Evolutionary conservation across 2,888 invertebrate species (phyloP).

Genomic region (Tryphoninae sp.): DNA sequence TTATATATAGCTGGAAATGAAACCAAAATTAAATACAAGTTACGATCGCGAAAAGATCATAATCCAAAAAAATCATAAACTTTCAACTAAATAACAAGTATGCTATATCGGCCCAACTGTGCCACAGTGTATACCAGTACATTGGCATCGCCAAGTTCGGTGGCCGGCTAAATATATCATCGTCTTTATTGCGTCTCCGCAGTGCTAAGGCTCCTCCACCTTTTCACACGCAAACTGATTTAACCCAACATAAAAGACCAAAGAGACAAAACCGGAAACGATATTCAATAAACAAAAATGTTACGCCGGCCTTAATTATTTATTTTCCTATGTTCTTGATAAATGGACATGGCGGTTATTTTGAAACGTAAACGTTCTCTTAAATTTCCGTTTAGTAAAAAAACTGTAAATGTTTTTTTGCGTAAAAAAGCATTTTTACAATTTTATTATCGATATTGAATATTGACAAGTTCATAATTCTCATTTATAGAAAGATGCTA

Average conservation of each 20-base stretch:
- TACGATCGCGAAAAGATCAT: neutral
- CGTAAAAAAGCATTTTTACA: too few relatives aligned
- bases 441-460: neutral
- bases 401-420: too few relatives aligned
- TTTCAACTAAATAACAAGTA: neutral
- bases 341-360: neutral
- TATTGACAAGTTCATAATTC: slow-evolving; percentile 11
- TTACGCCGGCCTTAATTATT: neutral
- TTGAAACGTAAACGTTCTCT: too few relatives aligned
- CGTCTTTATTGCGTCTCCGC: slow-evolving; percentile 34
- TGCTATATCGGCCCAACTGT: slow-evolving; percentile 24
- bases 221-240: slow-evolving; percentile 4
- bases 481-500: slow-evolving; percentile 64
- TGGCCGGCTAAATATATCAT: slow-evolving; percentile 38
- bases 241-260: neutral
- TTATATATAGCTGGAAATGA: too few relatives aligned
- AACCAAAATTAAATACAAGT: too few relatives aligned
- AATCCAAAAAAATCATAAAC: neutral
- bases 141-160: slow-evolving; percentile 37
- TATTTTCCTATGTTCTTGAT: neutral
- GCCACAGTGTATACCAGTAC: slow-evolving; percentile 31
- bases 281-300: neutral
- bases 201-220: slow-evolving; percentile 37
- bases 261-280: neutral
- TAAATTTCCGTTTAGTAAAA: too few relatives aligned